phyloP scores from a whole-genome alignment of 2,113 vertebrate species.

The Paraplagusia blochii region DNA sequence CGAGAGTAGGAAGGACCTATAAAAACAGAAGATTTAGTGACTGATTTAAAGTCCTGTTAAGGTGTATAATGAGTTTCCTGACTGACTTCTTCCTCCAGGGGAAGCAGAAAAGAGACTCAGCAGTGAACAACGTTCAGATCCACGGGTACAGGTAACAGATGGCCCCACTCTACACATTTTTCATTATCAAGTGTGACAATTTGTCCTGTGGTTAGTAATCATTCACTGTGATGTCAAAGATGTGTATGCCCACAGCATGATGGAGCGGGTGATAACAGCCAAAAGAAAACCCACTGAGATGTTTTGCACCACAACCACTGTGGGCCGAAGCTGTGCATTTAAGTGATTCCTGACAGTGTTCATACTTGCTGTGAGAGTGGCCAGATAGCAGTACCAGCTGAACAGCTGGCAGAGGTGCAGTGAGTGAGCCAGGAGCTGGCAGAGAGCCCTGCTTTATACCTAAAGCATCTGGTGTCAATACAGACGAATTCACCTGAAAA shows the following conservation, averaged over 20 bases:
- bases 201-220: slow-evolving; percentile 8
- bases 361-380: neutral
- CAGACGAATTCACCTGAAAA: slow-evolving; percentile 24
- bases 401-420: slow-evolving; percentile 16
- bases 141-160: neutral
- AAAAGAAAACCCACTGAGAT: neutral
- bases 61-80: neutral
- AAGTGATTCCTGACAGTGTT: neutral
- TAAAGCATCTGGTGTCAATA: slow-evolving; percentile 34
- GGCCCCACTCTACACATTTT: neutral
- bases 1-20: neutral
- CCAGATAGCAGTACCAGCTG: neutral
- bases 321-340: neutral
- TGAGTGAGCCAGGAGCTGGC: slow-evolving; percentile 7
- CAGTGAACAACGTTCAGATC: neutral
- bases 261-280: neutral
- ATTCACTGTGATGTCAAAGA: neutral
- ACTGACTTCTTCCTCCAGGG: neutral
- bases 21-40: neutral
- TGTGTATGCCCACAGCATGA: neutral
- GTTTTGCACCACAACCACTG: neutral
- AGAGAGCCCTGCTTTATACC: slow-evolving; percentile 2
- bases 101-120: neutral
- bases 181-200: neutral
- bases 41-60: neutral